These are phyloP conservation scores for Eubasilissa regina DNA, from an alignment of 1,140 invertebrate genomes.

Conservation along the genomic window DNA sequence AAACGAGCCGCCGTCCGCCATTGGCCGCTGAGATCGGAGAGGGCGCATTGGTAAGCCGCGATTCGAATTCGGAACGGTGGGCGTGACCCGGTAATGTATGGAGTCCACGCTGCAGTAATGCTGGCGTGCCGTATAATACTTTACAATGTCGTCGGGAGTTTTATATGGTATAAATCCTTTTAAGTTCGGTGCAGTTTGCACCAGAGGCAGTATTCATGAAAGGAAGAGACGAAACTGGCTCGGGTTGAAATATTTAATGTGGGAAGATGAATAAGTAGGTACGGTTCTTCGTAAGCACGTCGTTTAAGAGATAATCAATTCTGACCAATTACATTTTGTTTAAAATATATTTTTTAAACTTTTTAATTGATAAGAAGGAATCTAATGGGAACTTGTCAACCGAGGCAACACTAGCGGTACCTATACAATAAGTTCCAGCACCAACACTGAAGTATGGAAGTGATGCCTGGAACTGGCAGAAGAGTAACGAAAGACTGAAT, in stretches of 20 bases:
- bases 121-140: background rate
- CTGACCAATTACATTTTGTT: no score
- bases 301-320: no score
- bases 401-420: no score
- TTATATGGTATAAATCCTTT: conserved; percentile 6
- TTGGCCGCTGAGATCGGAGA: background rate
- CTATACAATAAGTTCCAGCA: no score
- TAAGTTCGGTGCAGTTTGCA: conserved; percentile 1
- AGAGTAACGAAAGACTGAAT: no score
- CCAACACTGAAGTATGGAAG: no score
- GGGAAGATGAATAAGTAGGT: conserved; percentile 2
- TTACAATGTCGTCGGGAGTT: background rate
- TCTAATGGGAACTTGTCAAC: no score
- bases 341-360: no score
- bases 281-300: background rate
- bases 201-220: background rate
- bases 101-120: background rate
- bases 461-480: no score
- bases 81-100: conserved; percentile 22
- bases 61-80: background rate
- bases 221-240: conserved; percentile 7
- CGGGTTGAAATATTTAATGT: conserved; percentile 22
- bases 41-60: background rate
- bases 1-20: background rate
- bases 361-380: no score